phyloP scores from a whole-genome alignment of 2,113 vertebrate genomes.

The Tupaia chinensis region DNA sequence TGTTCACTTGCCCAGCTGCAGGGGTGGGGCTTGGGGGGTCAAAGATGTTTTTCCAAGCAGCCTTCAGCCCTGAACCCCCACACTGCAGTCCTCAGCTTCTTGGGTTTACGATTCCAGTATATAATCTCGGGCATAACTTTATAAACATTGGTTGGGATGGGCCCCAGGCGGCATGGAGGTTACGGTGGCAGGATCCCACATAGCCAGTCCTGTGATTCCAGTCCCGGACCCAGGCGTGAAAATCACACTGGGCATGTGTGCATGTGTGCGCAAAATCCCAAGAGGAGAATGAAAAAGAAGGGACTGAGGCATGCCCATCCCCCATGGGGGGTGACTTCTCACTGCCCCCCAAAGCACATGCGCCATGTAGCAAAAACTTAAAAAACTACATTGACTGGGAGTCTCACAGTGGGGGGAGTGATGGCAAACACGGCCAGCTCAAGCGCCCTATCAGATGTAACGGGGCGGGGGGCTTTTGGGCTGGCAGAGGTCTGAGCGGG shows the following conservation, averaged over 20 bases:
- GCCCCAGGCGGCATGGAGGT: no score
- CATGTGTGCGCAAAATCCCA: no score
- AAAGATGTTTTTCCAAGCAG: background rate
- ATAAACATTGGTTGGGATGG: background rate
- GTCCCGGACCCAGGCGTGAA: no score
- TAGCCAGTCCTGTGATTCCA: no score
- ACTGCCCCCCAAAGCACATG: no score
- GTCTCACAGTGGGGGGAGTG: conserved; percentile 3
- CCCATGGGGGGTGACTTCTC: no score
- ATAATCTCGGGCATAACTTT: conserved; percentile 9
- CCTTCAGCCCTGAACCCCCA: background rate
- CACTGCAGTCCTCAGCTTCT: background rate
- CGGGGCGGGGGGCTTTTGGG: conserved; percentile 22
- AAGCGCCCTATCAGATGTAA: background rate
- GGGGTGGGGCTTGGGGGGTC: background rate
- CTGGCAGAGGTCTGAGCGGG: background rate
- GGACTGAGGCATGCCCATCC: no score
- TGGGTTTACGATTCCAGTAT: conserved; percentile 69
- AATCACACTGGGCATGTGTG: no score
- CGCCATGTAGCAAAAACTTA: no score
- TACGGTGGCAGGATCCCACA: no score
- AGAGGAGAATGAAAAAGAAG: no score
- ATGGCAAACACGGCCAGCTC: background rate
- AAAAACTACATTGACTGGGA: background rate
- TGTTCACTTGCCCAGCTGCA: background rate